Conservation (phyloP, 2,888 invertebrate genomes). For the Drosophila melanosoma region DNA sequence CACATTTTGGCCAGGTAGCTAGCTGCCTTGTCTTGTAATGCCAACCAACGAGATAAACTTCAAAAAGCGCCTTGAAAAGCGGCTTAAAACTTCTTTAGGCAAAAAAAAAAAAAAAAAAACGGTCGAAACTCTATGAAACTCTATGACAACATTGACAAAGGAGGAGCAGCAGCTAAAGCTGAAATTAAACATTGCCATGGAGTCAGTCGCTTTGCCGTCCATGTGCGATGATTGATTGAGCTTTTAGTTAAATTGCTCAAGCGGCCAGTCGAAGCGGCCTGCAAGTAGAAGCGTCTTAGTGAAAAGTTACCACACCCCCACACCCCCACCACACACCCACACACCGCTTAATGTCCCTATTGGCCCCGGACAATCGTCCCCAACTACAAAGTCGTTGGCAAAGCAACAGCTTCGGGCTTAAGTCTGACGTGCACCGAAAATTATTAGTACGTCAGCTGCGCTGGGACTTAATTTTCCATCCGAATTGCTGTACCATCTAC, state of each 20-base stretch:
- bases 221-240: slow-evolving; percentile 72
- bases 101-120: too few species aligned
- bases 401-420: slow-evolving; percentile 57
- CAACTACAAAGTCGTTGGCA: slow-evolving; percentile 57
- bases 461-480: slow-evolving; percentile 34
- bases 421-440: slow-evolving; percentile 44
- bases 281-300: slow-evolving; percentile 56
- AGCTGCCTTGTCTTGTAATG: slow-evolving; percentile 10
- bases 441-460: slow-evolving; percentile 47
- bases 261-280: slow-evolving; percentile 49
- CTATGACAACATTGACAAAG: slow-evolving; percentile 69
- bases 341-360: slow-evolving; percentile 16
- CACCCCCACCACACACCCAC: neutral
- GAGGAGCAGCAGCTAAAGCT: slow-evolving; percentile 26
- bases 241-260: slow-evolving; percentile 75
- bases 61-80: slow-evolving; percentile 67
- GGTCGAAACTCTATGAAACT: slow-evolving; percentile 28
- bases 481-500: slow-evolving; percentile 12
- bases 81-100: slow-evolving; percentile 67
- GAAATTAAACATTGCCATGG: slow-evolving; percentile 66
- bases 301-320: slow-evolving; percentile 28
- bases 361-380: neutral
- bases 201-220: slow-evolving; percentile 24
- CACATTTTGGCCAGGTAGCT: slow-evolving; percentile 39
- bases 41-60: slow-evolving; percentile 64